These are phyloP conservation scores for Drosophila mimetica DNA, from an alignment of 2,888 invertebrate species.

Conservation along the genomic window DNA sequence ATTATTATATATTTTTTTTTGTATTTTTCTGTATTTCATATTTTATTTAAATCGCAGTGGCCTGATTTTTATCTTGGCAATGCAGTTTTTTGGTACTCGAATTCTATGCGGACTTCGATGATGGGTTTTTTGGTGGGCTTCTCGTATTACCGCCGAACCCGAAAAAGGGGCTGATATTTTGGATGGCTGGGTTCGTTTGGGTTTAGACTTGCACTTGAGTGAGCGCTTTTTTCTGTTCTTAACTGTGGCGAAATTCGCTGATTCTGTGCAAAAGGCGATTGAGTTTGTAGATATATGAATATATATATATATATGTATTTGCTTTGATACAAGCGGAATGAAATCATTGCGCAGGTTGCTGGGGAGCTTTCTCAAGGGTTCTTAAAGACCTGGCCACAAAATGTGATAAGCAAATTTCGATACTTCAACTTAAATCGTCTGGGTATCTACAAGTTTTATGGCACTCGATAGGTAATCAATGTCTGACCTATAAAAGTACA, in stretches of 20 bases:
- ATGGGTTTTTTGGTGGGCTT: constrained; percentile 22
- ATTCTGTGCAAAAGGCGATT: constrained; percentile 59
- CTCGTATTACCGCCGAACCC: constrained; percentile 59
- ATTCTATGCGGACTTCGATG: constrained; percentile 51
- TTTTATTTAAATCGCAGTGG: constrained; percentile 47
- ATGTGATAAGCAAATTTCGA: constrained; percentile 9
- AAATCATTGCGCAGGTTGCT: constrained; percentile 14
- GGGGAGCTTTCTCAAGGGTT: constrained; percentile 1
- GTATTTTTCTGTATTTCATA: constrained; percentile 4
- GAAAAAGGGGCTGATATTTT: constrained; percentile 34
- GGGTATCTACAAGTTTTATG: not conserved
- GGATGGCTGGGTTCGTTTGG: constrained; percentile 28
- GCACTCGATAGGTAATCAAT: constrained; percentile 5
- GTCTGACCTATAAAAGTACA: constrained; percentile 7
- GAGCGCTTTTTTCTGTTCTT: constrained; percentile 31
- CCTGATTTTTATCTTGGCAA: constrained; percentile 75
- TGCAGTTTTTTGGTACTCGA: constrained; percentile 64
- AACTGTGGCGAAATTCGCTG: constrained; percentile 53
- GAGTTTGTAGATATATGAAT: constrained; percentile 14
- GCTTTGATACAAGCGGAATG: not conserved
- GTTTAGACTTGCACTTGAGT: constrained; percentile 38
- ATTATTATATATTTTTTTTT: constrained; percentile 5
- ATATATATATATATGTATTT: not conserved
- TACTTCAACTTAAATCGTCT: constrained; percentile 1
- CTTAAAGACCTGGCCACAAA: not conserved